phyloP scores from a whole-genome alignment of 2,888 invertebrate genomes.

The Petrophora chlorosata region DNA sequence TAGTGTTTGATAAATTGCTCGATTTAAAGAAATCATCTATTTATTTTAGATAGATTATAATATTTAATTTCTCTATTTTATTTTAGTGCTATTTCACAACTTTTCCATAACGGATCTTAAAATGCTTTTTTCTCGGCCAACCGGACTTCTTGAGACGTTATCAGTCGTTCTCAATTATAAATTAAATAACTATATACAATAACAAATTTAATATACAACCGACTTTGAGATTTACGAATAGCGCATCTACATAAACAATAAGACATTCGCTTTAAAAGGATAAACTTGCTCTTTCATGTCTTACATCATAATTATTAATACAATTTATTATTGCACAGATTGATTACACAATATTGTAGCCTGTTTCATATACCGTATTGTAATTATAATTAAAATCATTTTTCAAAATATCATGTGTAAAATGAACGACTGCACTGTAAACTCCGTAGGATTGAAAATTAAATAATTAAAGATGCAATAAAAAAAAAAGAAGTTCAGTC shows the following conservation, averaged over 20 bases:
- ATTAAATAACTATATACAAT: conserved; percentile 64
- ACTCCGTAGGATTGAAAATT: no score
- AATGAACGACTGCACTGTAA: no score
- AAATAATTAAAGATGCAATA: no score
- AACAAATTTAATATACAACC: conserved; percentile 67
- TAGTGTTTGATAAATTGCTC: not conserved
- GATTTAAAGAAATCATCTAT: conserved; percentile 11
- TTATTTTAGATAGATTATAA: conserved; percentile 10
- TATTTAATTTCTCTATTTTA: not conserved
- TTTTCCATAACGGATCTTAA: not conserved
- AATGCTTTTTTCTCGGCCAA: not conserved
- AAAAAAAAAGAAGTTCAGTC: no score
- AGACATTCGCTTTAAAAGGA: conserved; percentile 18
- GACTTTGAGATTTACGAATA: conserved; percentile 53
- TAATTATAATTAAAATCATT: no score
- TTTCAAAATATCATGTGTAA: no score
- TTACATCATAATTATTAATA: conserved; percentile 40
- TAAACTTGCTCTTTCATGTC: conserved; percentile 29
- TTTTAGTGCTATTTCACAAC: not conserved
- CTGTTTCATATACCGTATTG: no score
- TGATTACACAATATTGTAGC: no score
- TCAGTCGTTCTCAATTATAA: conserved; percentile 62
- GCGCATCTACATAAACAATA: conserved; percentile 47
- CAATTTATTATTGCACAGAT: no score
- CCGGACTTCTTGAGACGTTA: conserved; percentile 43